Conservation (phyloP, 2,888 invertebrate species). For the Drosophila pullipes region DNA sequence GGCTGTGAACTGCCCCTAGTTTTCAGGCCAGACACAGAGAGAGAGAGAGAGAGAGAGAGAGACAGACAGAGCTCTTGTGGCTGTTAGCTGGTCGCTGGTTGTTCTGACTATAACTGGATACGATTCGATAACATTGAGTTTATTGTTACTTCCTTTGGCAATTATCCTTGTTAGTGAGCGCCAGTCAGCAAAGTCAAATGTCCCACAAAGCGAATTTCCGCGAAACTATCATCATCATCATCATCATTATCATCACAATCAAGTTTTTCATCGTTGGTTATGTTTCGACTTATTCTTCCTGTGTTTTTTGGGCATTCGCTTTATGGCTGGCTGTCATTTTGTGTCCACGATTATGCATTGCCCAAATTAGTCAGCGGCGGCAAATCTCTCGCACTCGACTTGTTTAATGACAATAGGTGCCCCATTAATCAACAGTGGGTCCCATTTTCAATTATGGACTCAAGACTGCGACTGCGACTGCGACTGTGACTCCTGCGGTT, state of each 20-base stretch:
- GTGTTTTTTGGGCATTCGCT: slow-evolving; percentile 25
- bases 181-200: slow-evolving; percentile 45
- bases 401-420: slow-evolving; percentile 52
- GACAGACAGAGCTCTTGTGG: slow-evolving; percentile 2
- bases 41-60: not conserved
- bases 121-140: slow-evolving; percentile 76
- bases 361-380: slow-evolving; percentile 53
- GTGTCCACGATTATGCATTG: slow-evolving; percentile 11
- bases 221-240: slow-evolving; percentile 43
- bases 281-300: slow-evolving; percentile 6
- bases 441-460: slow-evolving; percentile 2
- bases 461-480: not conserved
- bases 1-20: slow-evolving; percentile 23
- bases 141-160: slow-evolving; percentile 79
- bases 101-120: slow-evolving; percentile 38
- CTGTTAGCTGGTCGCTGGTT: slow-evolving; percentile 24
- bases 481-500: slow-evolving; percentile 24
- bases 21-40: slow-evolving; percentile 22
- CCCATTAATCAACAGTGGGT: slow-evolving; percentile 46
- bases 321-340: slow-evolving; percentile 10
- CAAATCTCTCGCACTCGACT: slow-evolving; percentile 39
- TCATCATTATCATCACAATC: slow-evolving; percentile 3
- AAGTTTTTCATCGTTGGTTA: slow-evolving; percentile 15
- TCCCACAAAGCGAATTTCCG: slow-evolving; percentile 1
- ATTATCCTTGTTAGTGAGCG: slow-evolving; percentile 74